Evolutionary conservation across 2,888 invertebrate genomes (phyloP), one percentile per base, ranked within the genome.

Genomic region (Mythimna ferrago): DNA sequence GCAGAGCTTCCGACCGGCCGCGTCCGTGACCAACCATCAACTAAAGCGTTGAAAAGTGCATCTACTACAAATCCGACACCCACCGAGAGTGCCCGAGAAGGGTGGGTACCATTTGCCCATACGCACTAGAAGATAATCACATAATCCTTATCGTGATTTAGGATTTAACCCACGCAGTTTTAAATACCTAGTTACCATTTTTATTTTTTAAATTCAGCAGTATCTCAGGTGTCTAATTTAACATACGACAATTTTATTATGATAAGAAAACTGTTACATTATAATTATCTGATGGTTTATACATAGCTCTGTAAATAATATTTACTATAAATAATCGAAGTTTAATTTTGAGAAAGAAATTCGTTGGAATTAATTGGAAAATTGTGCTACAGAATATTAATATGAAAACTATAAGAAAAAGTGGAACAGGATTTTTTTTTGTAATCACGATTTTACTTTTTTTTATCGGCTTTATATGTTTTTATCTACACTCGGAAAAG

Each of bases 1-100:
- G 32, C 60, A 19, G 9, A 14, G 48, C 62, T 54, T 51, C 58
- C 66, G 61, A 57, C 83, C 85, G 61, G 6, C n/a, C 85, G 66
- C 70, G 54, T 11, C 72, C 21, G 51, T 32, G 71, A n/a, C 56
- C 61, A 10, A 57, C 63, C 60, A 41, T 57, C 10, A 26, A 85
- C 83, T 84, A 82, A 66, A 54, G 54, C 69, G 62, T 32, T 53
- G 26, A 58, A 32, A n/a, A 62, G 2, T 26, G n/a, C n/a, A 14
- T 6, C 4, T 51, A 66, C 41, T 51, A 80, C 38, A 21, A n/a
- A 14, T 11, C 6, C 11, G 61, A 21, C 16, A 21, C 10, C 21
- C 38, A 10, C 4, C 38, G 76, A 57, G 14, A 62, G 58, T 44
- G 4, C 10, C 44, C 65, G 70, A 63, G n/a, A 53, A 38, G 80